Evolutionary conservation across 2,888 invertebrate genomes (phyloP), one percentile per base, ranked within the genome.

Genomic region (Agrochola macilenta): DNA sequence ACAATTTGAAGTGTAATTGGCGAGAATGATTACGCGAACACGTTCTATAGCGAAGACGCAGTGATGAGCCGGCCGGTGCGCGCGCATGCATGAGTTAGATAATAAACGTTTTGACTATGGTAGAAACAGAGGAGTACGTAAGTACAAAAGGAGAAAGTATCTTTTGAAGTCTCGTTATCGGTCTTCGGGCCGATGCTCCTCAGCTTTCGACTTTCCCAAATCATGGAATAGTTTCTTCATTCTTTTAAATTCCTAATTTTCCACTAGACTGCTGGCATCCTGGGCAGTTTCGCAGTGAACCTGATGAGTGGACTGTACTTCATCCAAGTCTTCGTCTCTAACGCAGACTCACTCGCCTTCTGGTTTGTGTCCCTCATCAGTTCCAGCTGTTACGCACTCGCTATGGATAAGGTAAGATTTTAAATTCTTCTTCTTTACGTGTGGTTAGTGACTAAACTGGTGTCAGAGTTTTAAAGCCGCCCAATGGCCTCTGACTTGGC

Each of bases 351-450:
- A 0, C 97, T 97, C 61, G 97, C 97, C 14, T 97, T 98, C 91
- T 98, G 98, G 98, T 96, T 98, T 75, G 97, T 98, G 64, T 98
- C 98, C 0, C 97, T 99, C 79, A 97, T 98, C 86, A 98, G 98
- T 91, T 98, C 98, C 74, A 97, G 98, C 35, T 98, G 98, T 72
- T 98, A 98, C 88, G 98, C 98, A 0, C 95, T 98, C 17, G 98
- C 98, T 39, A 98, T 99, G 97, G 98, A 99, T 88, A 98, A 98
- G 97, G 98, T 98, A 76, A 69, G 14, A 1, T 23, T 63, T n/a
- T 11, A 30, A 35, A 63, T 35, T 35, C 3, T 35, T 35, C 35
- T 35, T 35, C 2, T 35, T 35, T 35, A 3, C 35, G 35, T 35
- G 5, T 35, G 35, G 35, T 35, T 35, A 35, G 35, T 35, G 35